These are phyloP conservation scores for Zaprionus ornatus DNA, from an alignment of 1,140 invertebrate species.

Conservation along the genomic window DNA sequence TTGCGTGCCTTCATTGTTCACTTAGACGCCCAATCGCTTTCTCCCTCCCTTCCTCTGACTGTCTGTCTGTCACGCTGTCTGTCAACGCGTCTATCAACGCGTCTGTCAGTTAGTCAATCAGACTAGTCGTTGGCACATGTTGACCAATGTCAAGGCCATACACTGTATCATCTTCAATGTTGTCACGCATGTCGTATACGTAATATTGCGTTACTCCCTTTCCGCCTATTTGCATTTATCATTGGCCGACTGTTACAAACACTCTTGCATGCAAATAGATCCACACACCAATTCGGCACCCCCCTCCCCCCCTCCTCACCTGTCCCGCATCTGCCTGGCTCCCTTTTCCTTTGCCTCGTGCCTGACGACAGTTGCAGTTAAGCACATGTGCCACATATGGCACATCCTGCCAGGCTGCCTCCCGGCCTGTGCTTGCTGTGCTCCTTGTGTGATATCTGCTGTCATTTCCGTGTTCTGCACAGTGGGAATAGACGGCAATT, in stretches of 20 bases:
- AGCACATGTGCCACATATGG: constrained; percentile 67
- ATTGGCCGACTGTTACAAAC: constrained; percentile 52
- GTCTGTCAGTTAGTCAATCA: constrained; percentile 13
- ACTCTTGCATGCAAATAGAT: constrained; percentile 69
- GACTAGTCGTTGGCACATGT: constrained; percentile 3
- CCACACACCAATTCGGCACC: constrained; percentile 36
- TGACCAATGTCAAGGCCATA: constrained; percentile 14
- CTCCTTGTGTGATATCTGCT: background rate
- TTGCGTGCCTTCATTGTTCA: constrained; percentile 11
- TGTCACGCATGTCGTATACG: constrained; percentile 23
- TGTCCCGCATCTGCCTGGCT: background rate
- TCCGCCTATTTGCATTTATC: constrained; percentile 59
- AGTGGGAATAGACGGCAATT: background rate
- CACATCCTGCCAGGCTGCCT: constrained; percentile 32
- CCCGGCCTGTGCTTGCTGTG: background rate
- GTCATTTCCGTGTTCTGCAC: constrained; percentile 5
- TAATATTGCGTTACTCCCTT: constrained; percentile 9
- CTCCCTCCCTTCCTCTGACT: constrained; percentile 4
- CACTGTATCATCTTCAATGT: background rate
- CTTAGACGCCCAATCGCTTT: background rate
- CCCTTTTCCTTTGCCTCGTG: background rate
- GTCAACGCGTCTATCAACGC: background rate
- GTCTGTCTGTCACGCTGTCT: background rate
- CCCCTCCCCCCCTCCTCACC: background rate
- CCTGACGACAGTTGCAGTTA: constrained; percentile 49